Conservation (phyloP, 2,113 vertebrate species). For the Coptodon bakossiorum region DNA sequence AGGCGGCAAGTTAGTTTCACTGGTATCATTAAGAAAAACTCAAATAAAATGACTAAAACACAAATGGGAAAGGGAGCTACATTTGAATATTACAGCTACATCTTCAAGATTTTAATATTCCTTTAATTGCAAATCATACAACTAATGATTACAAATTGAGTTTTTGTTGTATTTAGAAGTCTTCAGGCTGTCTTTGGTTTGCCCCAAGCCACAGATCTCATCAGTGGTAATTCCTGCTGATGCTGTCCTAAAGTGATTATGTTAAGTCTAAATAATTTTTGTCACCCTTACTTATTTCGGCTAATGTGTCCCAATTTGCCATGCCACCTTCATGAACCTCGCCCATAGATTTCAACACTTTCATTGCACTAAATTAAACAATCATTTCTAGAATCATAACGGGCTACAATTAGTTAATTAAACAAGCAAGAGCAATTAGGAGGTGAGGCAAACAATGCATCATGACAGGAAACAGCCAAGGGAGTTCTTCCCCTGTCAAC, state of each 20-base stretch:
- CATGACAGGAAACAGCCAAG: conserved; percentile 42
- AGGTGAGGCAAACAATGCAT: conserved; percentile 49
- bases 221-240: neutral
- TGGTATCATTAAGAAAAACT: neutral
- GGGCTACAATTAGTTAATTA: conserved; percentile 65
- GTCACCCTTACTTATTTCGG: conserved; percentile 18
- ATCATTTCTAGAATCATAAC: conserved; percentile 52
- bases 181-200: neutral
- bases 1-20: neutral
- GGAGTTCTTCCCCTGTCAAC: conserved; percentile 56
- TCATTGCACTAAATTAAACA: conserved; percentile 55
- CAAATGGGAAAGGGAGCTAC: neutral
- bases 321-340: conserved; percentile 13
- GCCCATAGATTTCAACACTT: neutral
- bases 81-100: neutral
- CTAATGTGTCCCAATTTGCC: conserved; percentile 1
- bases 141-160: neutral
- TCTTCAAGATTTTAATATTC: neutral
- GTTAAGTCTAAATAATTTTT: conserved; percentile 4
- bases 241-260: conserved; percentile 4
- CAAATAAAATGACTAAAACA: neutral
- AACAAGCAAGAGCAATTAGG: conserved; percentile 58
- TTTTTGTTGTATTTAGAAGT: neutral
- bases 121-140: neutral
- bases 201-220: neutral